These are phyloP conservation scores for Scelioninae gen. 1 DNA, from an alignment of 2,888 invertebrate species.

Conservation along the genomic window DNA sequence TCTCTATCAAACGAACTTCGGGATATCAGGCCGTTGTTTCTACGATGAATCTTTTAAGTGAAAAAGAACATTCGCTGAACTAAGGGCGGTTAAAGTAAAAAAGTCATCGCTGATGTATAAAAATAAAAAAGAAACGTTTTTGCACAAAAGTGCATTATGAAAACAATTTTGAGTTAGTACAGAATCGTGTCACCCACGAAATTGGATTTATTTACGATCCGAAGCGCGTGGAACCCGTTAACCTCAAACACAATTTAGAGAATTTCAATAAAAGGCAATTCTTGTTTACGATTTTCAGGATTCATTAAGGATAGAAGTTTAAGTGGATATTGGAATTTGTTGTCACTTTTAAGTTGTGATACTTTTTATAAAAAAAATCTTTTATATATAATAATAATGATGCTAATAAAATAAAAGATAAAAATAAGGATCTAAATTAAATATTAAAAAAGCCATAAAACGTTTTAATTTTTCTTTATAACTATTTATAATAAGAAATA, in stretches of 20 bases:
- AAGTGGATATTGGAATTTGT: too few species aligned
- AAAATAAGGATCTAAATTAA: too few species aligned
- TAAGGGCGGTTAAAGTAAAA: constrained; percentile 42
- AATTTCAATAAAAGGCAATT: constrained; percentile 52
- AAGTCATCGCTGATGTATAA: constrained; percentile 40
- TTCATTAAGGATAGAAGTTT: constrained; percentile 15
- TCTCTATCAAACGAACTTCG: constrained; percentile 61
- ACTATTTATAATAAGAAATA: too few species aligned
- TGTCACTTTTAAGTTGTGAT: too few species aligned
- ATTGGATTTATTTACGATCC: constrained; percentile 46
- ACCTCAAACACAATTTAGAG: constrained; percentile 21
- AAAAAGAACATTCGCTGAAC: constrained; percentile 61
- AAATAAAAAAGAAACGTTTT: constrained; percentile 22
- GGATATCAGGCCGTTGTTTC: constrained; percentile 51
- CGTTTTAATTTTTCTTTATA: too few species aligned
- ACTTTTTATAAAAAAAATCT: too few species aligned
- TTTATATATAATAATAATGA: too few species aligned
- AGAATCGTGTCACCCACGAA: constrained; percentile 43
- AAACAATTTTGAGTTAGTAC: constrained; percentile 57
- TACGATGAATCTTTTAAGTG: constrained; percentile 59
- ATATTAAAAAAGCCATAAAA: too few species aligned
- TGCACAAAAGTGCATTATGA: constrained; percentile 58
- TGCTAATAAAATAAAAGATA: too few species aligned
- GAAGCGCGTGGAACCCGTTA: constrained; percentile 12
- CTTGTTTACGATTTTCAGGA: constrained; percentile 28